Evolutionary conservation across 2,888 invertebrate genomes (phyloP).

Genomic region (Chaetogeoica ovagalla): DNA sequence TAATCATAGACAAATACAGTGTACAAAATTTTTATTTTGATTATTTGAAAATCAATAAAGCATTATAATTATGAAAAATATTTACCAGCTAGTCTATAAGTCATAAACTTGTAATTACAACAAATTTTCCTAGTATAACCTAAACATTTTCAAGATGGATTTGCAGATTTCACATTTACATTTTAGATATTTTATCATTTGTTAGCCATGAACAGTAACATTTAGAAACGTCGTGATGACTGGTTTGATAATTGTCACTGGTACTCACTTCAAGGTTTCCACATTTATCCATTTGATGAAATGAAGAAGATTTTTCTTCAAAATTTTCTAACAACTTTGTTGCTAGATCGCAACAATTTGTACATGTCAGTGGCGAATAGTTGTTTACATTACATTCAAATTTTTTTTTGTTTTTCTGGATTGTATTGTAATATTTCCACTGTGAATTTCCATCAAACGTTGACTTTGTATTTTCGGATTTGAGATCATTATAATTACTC

Average conservation of each 20-base stretch:
- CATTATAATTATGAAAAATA: too few relatives aligned
- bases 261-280: too few relatives aligned
- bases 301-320: background rate
- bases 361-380: background rate
- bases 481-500: background rate
- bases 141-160: background rate
- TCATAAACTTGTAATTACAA: background rate
- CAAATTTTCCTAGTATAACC: background rate
- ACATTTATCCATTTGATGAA: background rate
- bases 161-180: background rate
- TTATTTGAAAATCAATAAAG: too few relatives aligned
- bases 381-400: background rate
- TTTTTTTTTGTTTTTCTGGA: background rate
- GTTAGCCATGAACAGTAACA: conserved; percentile 11
- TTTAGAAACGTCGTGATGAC: conserved; percentile 1
- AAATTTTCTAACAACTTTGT: background rate
- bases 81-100: too few relatives aligned
- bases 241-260: background rate
- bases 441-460: background rate
- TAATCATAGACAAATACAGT: too few relatives aligned
- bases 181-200: background rate
- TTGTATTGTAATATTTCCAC: background rate
- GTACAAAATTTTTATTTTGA: too few relatives aligned
- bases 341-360: background rate
- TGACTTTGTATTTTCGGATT: background rate